These are phyloP conservation scores for Acromyrmex charruanus DNA, from an alignment of 1,140 invertebrate species.

Conservation along the genomic window DNA sequence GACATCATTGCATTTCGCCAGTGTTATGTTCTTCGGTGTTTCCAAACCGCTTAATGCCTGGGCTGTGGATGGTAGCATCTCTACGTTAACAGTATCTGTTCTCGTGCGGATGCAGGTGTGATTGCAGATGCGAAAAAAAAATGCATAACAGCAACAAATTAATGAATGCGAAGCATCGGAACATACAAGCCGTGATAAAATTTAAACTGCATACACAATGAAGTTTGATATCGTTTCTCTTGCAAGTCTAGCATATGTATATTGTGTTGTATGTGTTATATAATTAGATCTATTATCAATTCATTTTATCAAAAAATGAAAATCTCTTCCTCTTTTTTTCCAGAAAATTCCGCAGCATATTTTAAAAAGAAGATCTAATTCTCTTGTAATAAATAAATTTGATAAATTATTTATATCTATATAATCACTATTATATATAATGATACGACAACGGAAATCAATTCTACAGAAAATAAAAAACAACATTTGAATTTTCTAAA, in stretches of 20 bases:
- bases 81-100: slow-evolving; percentile 79
- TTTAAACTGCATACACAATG: slow-evolving; percentile 1
- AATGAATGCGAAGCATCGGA: slow-evolving; percentile 21
- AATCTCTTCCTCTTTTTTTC: not conserved
- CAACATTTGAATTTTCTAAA: not conserved
- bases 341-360: not conserved
- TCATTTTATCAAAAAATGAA: not conserved
- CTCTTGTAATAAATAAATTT: not conserved
- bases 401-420: too few relatives aligned
- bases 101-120: slow-evolving; percentile 72
- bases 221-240: not conserved
- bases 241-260: not conserved
- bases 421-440: too few relatives aligned
- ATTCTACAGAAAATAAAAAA: not conserved
- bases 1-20: slow-evolving; percentile 78
- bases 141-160: slow-evolving; percentile 49
- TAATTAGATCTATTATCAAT: not conserved
- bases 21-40: slow-evolving; percentile 60
- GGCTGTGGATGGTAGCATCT: slow-evolving; percentile 82
- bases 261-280: not conserved
- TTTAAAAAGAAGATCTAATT: not conserved
- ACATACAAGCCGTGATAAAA: slow-evolving; percentile 29
- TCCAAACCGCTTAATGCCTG: slow-evolving; percentile 82
- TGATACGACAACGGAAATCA: not conserved
- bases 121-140: slow-evolving; percentile 71